Conservation (phyloP, 2,888 invertebrate genomes). For the Eumerus sabulonum region DNA sequence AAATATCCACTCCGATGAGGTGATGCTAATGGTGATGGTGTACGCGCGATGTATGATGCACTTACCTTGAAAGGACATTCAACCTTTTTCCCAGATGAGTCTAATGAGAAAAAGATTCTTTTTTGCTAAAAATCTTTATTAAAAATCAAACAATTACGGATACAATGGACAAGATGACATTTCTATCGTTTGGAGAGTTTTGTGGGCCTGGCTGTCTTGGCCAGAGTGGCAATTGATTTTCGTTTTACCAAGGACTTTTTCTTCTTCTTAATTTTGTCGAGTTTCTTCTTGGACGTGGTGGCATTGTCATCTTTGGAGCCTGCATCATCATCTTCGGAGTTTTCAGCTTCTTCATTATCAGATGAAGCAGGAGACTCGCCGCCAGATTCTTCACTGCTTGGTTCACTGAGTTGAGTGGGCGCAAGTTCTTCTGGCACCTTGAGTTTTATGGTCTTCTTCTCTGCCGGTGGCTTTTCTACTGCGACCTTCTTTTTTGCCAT, state of each 20-base stretch:
- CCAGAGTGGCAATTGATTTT: slow-evolving; percentile 47
- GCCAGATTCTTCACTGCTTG: no score
- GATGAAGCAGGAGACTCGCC: neutral
- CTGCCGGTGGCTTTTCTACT: neutral
- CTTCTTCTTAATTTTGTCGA: neutral
- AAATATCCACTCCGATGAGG: no score
- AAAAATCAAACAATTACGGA: neutral
- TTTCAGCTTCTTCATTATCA: neutral
- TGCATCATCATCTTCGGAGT: neutral
- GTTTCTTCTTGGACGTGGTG: neutral
- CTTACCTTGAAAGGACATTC: no score
- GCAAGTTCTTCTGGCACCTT: neutral
- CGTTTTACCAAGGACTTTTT: slow-evolving; percentile 12
- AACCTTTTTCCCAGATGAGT: no score
- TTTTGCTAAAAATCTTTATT: slow-evolving; percentile 1
- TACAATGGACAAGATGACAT: neutral
- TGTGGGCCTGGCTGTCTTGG: slow-evolving; percentile 17
- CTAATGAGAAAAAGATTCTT: no score
- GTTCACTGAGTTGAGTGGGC: no score
- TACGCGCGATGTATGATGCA: no score
- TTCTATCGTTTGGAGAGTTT: slow-evolving; percentile 5
- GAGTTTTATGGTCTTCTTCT: no score
- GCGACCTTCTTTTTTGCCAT: neutral
- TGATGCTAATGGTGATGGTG: no score
- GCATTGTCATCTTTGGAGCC: neutral